Conservation (phyloP, 2,113 vertebrate genomes). For the Odocoileus hemionus region DNA sequence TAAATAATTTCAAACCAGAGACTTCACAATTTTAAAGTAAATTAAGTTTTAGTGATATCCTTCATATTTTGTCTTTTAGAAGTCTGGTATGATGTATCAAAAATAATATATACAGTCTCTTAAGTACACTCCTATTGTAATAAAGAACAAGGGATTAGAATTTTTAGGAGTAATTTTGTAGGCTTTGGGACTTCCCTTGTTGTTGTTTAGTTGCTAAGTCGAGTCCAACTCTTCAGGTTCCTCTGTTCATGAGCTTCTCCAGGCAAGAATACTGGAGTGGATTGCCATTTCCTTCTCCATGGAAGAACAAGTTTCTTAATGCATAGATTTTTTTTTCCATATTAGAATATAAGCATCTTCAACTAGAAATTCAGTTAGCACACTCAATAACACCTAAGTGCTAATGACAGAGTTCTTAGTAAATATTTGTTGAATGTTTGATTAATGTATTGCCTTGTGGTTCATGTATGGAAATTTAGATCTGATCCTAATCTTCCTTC, state of each 20-base stretch:
- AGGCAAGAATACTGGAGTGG: neutral
- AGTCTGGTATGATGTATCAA: neutral
- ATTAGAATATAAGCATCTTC: neutral
- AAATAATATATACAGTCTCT: neutral
- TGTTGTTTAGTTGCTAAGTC: neutral
- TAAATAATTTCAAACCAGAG: neutral
- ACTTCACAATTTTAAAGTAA: neutral
- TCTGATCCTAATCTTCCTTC: neutral
- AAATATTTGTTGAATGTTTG: neutral
- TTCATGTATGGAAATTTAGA: neutral
- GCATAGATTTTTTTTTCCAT: neutral
- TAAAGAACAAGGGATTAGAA: neutral
- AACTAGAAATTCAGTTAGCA: neutral
- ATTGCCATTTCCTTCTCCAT: neutral
- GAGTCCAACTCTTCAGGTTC: neutral
- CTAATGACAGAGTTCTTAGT: neutral
- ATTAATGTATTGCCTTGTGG: neutral
- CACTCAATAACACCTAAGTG: neutral
- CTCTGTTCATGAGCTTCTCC: neutral
- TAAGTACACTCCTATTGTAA: neutral
- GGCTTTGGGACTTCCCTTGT: neutral
- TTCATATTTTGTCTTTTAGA: slow-evolving; percentile 32
- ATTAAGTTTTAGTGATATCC: neutral
- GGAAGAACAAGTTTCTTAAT: neutral
- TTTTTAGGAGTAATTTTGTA: slow-evolving; percentile 28